Evolutionary conservation across 2,113 vertebrate genomes (phyloP).

Genomic region (Paedocypris sp.): DNA sequence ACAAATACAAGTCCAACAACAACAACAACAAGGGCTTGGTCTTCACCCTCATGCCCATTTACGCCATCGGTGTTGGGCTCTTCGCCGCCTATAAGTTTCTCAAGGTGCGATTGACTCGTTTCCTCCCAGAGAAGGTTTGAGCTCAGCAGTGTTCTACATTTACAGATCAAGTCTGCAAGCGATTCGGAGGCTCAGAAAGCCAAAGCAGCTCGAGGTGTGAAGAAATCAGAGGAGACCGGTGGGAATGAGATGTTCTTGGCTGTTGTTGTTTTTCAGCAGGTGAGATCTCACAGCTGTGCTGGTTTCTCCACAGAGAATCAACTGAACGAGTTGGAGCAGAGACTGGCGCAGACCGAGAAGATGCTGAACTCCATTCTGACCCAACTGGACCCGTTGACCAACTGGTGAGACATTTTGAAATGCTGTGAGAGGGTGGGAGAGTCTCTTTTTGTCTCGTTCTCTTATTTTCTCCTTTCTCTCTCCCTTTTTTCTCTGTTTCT

Average conservation of each 20-base stretch:
- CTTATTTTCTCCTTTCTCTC: background rate
- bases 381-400: slow-evolving; percentile 80
- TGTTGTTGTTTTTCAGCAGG: background rate
- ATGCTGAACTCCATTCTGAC: slow-evolving; percentile 84
- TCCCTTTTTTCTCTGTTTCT: background rate
- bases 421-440: too few species aligned
- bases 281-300: slow-evolving; percentile 9
- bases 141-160: background rate
- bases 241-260: background rate
- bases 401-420: slow-evolving; percentile 62
- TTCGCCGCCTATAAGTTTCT: slow-evolving; percentile 84
- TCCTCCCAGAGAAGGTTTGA: background rate
- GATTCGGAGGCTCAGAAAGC: slow-evolving; percentile 56
- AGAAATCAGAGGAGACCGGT: slow-evolving; percentile 74
- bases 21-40: slow-evolving; percentile 69
- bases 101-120: slow-evolving; percentile 59
- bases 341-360: slow-evolving; percentile 77
- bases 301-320: slow-evolving; percentile 64
- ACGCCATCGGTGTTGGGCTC: slow-evolving; percentile 75
- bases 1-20: slow-evolving; percentile 63
- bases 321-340: slow-evolving; percentile 74
- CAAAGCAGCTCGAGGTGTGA: slow-evolving; percentile 59
- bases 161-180: slow-evolving; percentile 71
- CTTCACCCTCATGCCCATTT: slow-evolving; percentile 80
- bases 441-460: too few species aligned